Percentiles rank a stretch among this genome's conserved stretches.
Evolutionary conservation across 2,888 invertebrate genomes (phyloP).

Genomic region (Netelia fuscicornis): DNA sequence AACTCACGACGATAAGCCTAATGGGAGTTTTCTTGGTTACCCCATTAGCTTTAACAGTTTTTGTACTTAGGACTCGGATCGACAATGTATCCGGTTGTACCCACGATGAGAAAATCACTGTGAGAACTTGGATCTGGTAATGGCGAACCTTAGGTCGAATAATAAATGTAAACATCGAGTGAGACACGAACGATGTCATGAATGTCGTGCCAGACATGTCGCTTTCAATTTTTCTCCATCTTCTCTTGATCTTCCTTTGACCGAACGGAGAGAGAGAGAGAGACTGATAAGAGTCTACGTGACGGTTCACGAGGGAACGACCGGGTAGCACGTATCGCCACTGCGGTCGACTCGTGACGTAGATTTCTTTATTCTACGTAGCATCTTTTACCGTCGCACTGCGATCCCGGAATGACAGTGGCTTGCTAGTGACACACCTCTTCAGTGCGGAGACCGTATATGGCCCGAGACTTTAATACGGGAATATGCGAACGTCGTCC

Average conservation of each 20-base stretch:
- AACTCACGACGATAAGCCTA: too few relatives aligned
- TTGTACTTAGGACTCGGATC: background rate
- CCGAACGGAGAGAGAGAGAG: background rate
- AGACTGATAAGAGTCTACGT: conserved; percentile 45
- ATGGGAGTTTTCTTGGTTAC: too few relatives aligned
- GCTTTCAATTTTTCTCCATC: background rate
- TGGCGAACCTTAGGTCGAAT: background rate
- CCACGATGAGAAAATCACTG: background rate
- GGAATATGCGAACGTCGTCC: conserved; percentile 59
- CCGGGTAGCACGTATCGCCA: conserved; percentile 8
- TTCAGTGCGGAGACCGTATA: conserved; percentile 24
- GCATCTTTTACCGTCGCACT: conserved; percentile 36
- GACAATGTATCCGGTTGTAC: background rate
- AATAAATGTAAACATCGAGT: conserved; percentile 29
- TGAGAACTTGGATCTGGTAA: background rate
- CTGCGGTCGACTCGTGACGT: conserved; percentile 43
- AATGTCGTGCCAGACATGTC: conserved; percentile 2
- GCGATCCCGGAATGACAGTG: conserved; percentile 28
- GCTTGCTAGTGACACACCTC: conserved; percentile 31
- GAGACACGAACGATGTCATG: conserved; percentile 1
- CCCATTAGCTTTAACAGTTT: too few relatives aligned
- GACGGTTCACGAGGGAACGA: conserved; percentile 21
- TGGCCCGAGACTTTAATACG: conserved; percentile 15
- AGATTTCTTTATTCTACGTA: conserved; percentile 30
- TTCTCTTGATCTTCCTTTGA: background rate